Conservation (phyloP, 1,140 invertebrate species). For the Ganaspis sp. region DNA sequence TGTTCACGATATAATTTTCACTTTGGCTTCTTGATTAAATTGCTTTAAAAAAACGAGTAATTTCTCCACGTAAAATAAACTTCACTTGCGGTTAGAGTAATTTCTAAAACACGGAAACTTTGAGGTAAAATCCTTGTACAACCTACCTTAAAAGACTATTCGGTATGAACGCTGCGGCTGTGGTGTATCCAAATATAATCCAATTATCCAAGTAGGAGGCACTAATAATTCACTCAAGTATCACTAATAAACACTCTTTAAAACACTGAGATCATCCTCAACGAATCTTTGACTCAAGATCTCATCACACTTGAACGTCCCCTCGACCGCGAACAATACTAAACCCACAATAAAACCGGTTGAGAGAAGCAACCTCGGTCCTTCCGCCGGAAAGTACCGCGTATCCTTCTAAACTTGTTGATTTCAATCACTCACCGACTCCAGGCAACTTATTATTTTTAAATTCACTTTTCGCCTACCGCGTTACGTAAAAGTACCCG, state of each 20-base stretch:
- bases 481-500: constrained; percentile 53
- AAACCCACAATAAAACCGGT: constrained; percentile 10
- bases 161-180: not conserved
- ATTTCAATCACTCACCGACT: not conserved
- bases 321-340: not conserved
- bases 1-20: no score
- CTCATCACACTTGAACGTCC: not conserved
- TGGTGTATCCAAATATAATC: constrained; percentile 9
- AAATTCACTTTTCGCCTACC: not conserved
- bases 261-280: constrained; percentile 24
- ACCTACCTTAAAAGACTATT: constrained; percentile 6
- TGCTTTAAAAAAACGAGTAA: no score
- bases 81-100: no score
- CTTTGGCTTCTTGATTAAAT: no score
- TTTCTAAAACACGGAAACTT: no score
- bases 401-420: not conserved
- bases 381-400: constrained; percentile 15
- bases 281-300: constrained; percentile 17
- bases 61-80: no score
- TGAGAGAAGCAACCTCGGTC: constrained; percentile 5
- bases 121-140: no score
- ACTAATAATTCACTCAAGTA: constrained; percentile 19
- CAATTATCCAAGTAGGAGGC: constrained; percentile 9
- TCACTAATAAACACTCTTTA: constrained; percentile 14
- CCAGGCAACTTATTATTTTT: not conserved